Base-by-base conservation (phyloP, 2,113 vertebrate genomes). In the Labeo catla region DNA sequence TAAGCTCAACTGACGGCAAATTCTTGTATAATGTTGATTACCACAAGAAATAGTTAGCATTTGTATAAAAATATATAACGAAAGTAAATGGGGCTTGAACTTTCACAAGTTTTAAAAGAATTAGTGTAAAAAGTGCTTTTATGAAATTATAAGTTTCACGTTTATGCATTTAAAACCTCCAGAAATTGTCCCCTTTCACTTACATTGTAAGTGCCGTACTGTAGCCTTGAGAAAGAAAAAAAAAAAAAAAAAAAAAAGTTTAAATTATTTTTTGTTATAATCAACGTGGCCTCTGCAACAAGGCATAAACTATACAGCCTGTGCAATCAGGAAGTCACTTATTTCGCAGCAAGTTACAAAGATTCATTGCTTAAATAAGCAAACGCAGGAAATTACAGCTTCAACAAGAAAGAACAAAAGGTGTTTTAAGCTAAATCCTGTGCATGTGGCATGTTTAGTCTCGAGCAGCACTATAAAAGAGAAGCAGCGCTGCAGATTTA, bases 401-500 rank as follows among this genome's bases (percentile, higher is more conserved):
- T 70, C 13, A 70, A 52, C 49, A 52, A 63, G 65, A 70, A 81
- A 23, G 65, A 68, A 68, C n/a, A 68, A 47, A 83, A 68, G 28
- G 49, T 39, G 81, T 83, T 83, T 70, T 54, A n/a, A 36, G 23
- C 65, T 36, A 70, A 82, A 82, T 82, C 63, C 47, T 83, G 63
- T 54, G n/a, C 65, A 52, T 54, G 81, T 54, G 65, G 65, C 65
- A 70, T 83, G 81, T 83, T 83, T 83, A 52, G 65, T 83, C 81
- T 83, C 28, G 47, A 70, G 28, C 28, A 70, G n/a, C 13, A 49
- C n/a, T 34, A 61, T 45, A 80, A 66, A 47, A 45, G 43, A 49
- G n/a, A 49, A 65, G 59, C 59, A 81, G 28, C 47, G 28, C 49
- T 70, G 77, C 57, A 70, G 59, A 76, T 88, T 84, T 86, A 86